Percentiles rank a stretch among this genome's conserved stretches.
These are phyloP conservation scores for Drosophila triauraria DNA, from an alignment of 1,140 invertebrate genomes.

Conservation along the genomic window DNA sequence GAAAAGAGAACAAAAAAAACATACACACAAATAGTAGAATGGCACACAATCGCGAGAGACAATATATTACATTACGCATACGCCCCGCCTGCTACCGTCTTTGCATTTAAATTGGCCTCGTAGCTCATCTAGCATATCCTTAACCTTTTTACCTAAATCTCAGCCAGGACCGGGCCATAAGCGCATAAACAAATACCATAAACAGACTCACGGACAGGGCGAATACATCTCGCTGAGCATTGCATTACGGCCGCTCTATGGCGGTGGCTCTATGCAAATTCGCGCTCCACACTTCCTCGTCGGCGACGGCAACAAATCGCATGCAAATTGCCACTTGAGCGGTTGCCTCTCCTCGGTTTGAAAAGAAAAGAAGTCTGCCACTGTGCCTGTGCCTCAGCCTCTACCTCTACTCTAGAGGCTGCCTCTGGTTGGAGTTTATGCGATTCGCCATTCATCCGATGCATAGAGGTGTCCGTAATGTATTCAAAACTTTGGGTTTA, in stretches of 20 bases:
- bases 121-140: constrained; percentile 69
- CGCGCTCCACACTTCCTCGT: constrained; percentile 35
- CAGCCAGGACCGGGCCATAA: constrained; percentile 56
- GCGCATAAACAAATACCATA: constrained; percentile 67
- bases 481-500: constrained; percentile 7
- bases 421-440: constrained; percentile 8
- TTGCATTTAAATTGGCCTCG: constrained; percentile 72
- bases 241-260: constrained; percentile 53
- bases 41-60: constrained; percentile 43
- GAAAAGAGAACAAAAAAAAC: constrained; percentile 68
- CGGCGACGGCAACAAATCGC: constrained; percentile 74
- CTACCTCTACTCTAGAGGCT: neutral
- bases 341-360: constrained; percentile 45
- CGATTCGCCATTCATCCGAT: neutral
- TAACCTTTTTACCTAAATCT: constrained; percentile 82
- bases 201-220: constrained; percentile 30
- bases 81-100: constrained; percentile 55
- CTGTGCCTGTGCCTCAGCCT: neutral
- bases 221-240: constrained; percentile 45
- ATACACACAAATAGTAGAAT: constrained; percentile 53
- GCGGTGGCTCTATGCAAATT: constrained; percentile 76
- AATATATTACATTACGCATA: constrained; percentile 62
- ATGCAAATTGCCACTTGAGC: constrained; percentile 80
- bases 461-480: neutral
- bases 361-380: constrained; percentile 26